These are phyloP conservation scores for Lycophotia porphyrea DNA, from an alignment of 2,888 invertebrate genomes.

Conservation along the genomic window DNA sequence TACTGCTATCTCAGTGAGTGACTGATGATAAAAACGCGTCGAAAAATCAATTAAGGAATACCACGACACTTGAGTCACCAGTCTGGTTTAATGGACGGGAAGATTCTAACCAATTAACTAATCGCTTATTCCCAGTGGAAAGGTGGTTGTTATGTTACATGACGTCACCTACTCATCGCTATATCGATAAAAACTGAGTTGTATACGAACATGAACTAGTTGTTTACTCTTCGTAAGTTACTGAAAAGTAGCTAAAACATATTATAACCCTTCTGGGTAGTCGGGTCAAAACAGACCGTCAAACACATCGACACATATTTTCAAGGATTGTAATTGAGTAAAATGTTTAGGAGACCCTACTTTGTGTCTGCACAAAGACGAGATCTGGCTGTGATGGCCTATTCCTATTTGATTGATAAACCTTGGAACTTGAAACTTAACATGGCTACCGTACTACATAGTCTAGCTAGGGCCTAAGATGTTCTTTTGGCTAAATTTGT, in stretches of 20 bases:
- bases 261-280: not conserved
- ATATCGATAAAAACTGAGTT: constrained; percentile 40
- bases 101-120: constrained; percentile 83
- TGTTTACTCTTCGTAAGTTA: not conserved
- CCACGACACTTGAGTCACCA: constrained; percentile 82
- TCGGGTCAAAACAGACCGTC: not conserved
- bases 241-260: not conserved
- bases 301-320: not conserved
- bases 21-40: constrained; percentile 79
- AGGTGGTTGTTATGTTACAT: constrained; percentile 65
- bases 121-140: constrained; percentile 71
- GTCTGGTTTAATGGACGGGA: constrained; percentile 78
- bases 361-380: not conserved
- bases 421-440: not conserved
- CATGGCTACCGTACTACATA: not conserved
- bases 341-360: not conserved
- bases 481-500: not conserved
- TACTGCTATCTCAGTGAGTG: constrained; percentile 67
- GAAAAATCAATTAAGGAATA: constrained; percentile 83
- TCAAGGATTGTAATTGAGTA: not conserved
- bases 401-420: not conserved
- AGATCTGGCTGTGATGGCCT: not conserved
- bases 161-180: constrained; percentile 70
- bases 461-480: no score
- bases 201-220: constrained; percentile 9